Base-by-base conservation (phyloP, 2,888 invertebrate species). In the Tetrapedia diversipes region DNA sequence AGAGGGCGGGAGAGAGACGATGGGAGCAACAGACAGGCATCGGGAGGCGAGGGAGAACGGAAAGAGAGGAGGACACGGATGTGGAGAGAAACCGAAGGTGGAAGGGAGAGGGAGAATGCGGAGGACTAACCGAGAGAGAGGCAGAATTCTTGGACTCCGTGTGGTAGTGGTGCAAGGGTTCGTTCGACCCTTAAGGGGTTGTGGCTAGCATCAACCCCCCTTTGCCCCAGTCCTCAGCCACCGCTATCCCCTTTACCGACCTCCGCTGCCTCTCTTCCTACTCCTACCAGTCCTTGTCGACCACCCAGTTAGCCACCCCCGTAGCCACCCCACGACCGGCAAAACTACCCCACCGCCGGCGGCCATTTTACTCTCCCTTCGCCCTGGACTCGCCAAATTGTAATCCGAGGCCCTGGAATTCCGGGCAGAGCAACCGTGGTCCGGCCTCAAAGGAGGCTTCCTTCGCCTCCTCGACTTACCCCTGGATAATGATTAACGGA, bases 131-230 rank as follows among this genome's bases (percentile, higher is more conserved):
- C 76, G 78, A 71, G 63, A 57, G 56, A 61, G 63, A 53, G 24
- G 53, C 70, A 63, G 45, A 73, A 86, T 86, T 87, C 86, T 86
- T 85, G 89, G 88, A 88, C 89, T 86, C 86, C 83, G 85, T 88
- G 90, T 89, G 85, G 90, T 88, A 84, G 88, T 87, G 90, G 88
- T 87, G 90, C 89, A 89, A 91, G 90, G 91, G 90, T 91, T 89
- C 89, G 90, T 87, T 90, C 91, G 90, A 91, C 91, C 91, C 91
- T 91, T 91, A 90, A 91, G 91, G 91, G 91, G 91, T 91, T 91
- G 91, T 91, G 91, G 91, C 91, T 91, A 91, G 89, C 90, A 86
- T 86, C 88, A 86, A 85, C 87, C 86, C 85, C 83, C 81, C 85
- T 80, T 83, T 79, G 56, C 74, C 69, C 77, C 75, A 69, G 80